A percentile compares a stretch with the other conserved stretches of the same genome.
These are phyloP conservation scores for Caenorhabditis drosophilae DNA, from an alignment of 2,888 invertebrate genomes.

Conservation along the genomic window DNA sequence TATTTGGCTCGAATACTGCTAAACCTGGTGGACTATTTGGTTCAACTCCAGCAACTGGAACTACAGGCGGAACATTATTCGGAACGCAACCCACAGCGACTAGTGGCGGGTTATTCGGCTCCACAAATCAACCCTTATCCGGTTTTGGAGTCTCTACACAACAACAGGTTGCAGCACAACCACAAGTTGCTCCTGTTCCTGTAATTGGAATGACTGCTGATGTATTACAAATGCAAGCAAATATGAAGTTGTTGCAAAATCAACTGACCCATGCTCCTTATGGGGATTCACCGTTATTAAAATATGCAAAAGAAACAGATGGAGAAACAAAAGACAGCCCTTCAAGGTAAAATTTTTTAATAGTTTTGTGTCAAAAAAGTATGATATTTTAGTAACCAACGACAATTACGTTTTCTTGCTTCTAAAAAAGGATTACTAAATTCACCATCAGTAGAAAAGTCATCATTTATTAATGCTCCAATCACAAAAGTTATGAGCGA, in stretches of 20 bases:
- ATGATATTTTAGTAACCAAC: slow-evolving; percentile 29
- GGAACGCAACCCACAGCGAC: slow-evolving; percentile 12
- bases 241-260: slow-evolving; percentile 77
- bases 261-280: slow-evolving; percentile 81
- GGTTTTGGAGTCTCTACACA: slow-evolving; percentile 30
- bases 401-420: slow-evolving; percentile 49
- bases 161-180: slow-evolving; percentile 19
- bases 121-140: slow-evolving; percentile 15
- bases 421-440: slow-evolving; percentile 18
- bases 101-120: slow-evolving; percentile 30
- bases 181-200: slow-evolving; percentile 43
- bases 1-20: slow-evolving; percentile 46
- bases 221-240: slow-evolving; percentile 68
- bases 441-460: slow-evolving; percentile 11
- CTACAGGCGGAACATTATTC: slow-evolving; percentile 31
- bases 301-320: slow-evolving; percentile 15
- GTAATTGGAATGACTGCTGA: slow-evolving; percentile 58
- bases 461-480: slow-evolving; percentile 26
- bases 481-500: slow-evolving; percentile 37
- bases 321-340: slow-evolving; percentile 23
- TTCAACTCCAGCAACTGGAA: slow-evolving; percentile 17
- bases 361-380: not conserved
- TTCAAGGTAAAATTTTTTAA: slow-evolving; percentile 12
- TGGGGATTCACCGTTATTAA: slow-evolving; percentile 81
- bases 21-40: slow-evolving; percentile 53